Conservation (phyloP, 1,140 invertebrate species). For the Aphidius gifuensis region DNA sequence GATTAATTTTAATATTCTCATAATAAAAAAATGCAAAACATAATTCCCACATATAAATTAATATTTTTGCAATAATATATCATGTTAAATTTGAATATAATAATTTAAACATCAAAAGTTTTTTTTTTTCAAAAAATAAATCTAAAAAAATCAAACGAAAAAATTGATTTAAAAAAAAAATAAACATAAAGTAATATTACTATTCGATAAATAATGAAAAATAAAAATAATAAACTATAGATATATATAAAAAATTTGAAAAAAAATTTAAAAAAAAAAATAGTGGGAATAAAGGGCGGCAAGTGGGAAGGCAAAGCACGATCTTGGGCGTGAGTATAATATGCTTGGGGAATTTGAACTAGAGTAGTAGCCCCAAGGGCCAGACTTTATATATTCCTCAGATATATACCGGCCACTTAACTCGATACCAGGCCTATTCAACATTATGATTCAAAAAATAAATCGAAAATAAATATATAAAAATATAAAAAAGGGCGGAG, state of each 20-base stretch:
- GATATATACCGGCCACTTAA: slow-evolving; percentile 14
- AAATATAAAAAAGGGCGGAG: too few species aligned
- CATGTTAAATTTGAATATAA: too few species aligned
- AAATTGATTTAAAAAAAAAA: too few species aligned
- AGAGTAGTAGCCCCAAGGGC: slow-evolving; percentile 16
- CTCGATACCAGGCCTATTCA: slow-evolving; percentile 7
- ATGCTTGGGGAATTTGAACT: slow-evolving; percentile 6
- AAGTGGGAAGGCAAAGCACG: slow-evolving; percentile 15
- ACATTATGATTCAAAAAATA: slow-evolving; percentile 11
- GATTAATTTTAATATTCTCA: too few species aligned
- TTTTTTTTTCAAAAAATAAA: too few species aligned
- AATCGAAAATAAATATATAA: neutral
- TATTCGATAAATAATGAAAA: too few species aligned
- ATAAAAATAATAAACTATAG: neutral
- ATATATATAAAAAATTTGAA: neutral
- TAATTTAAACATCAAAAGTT: too few species aligned
- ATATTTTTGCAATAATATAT: too few species aligned
- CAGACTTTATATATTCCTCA: slow-evolving; percentile 13
- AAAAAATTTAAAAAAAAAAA: slow-evolving; percentile 19
- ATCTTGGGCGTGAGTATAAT: slow-evolving; percentile 12
- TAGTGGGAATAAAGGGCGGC: slow-evolving; percentile 18
- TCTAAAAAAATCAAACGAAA: too few species aligned
- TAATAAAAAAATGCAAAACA: too few species aligned
- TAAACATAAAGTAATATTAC: too few species aligned
- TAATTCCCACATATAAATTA: too few species aligned